Base-by-base conservation (phyloP, 1,140 invertebrate genomes). In the Campoletis sonorensis region DNA sequence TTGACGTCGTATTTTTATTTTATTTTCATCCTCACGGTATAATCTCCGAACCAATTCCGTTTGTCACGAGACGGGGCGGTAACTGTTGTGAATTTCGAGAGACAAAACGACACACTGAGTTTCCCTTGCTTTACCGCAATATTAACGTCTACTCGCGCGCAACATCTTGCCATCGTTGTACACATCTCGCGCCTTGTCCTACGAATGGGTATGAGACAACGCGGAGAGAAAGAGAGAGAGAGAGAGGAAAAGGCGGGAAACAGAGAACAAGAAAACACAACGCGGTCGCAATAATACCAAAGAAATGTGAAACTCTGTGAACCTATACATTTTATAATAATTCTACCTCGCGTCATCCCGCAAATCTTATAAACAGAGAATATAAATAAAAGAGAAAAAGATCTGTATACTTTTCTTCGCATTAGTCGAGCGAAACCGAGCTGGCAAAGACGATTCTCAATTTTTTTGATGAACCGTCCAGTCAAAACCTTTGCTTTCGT, bases 11-110 rank as follows among this genome's bases (percentile, higher is more conserved):
- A 16, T 67, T 64, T 26, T 70, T 61, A 73, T 85, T 83, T 11
- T 45, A 1, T 85, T 85, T 85, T 85, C 78, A 77, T 40, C 3
- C 40, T 67, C 61, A 40, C 54, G 33, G 68, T 68, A 82, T 85
- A 82, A 86, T 86, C 79, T 85, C 84, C 86, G 21, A 67, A 27
- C 85, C 84, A 85, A 88, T 88, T 88, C 80, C 84, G 81, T 85
- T 86, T 86, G 85, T 86, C 85, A 85, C 85, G 85, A 86, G 84
- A 79, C 45, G 82, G 79, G 81, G 83, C 71, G 30, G 71, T 40
- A 11, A 15, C 40, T 2, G 13, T 40, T 73, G 68, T 73, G 40
- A 49, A 49, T 73, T 40, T 40, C 37, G 16, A 33, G 71, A 73
- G 37, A n/a, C 18, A n/a, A 3, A 33, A 40, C 68, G 68, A 71